These are phyloP conservation scores for Parnassius orleans DNA, from an alignment of 2,888 invertebrate genomes.

Conservation along the genomic window DNA sequence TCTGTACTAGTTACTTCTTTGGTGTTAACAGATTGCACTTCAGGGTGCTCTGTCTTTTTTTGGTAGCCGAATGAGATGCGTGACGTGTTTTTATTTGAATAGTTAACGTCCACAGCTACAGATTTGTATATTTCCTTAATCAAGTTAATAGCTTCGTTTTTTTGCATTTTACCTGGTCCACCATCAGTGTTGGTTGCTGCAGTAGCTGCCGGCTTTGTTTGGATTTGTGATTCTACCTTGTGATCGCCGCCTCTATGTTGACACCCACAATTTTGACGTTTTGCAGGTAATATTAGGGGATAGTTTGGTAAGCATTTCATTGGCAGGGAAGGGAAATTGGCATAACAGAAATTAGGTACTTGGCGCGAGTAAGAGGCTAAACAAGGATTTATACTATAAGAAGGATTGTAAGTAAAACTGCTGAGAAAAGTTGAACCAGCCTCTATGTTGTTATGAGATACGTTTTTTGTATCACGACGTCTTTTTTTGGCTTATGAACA, in stretches of 20 bases:
- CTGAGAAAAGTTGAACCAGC: constrained; percentile 51
- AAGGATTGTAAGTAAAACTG: constrained; percentile 56
- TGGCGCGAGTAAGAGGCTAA: constrained; percentile 48
- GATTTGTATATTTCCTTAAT: constrained; percentile 73
- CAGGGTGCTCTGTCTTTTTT: not conserved
- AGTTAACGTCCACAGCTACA: constrained; percentile 51
- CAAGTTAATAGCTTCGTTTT: constrained; percentile 59
- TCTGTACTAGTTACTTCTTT: constrained; percentile 7
- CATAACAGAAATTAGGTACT: constrained; percentile 39
- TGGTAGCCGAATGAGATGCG: constrained; percentile 39
- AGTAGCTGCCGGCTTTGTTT: constrained; percentile 32
- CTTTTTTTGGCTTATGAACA: constrained; percentile 48
- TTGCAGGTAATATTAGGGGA: constrained; percentile 52
- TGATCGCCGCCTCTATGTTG: constrained; percentile 39
- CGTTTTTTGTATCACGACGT: constrained; percentile 57
- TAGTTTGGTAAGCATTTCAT: constrained; percentile 54
- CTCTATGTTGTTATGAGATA: constrained; percentile 48
- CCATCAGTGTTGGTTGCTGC: constrained; percentile 55
- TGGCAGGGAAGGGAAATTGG: constrained; percentile 38
- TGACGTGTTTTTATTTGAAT: constrained; percentile 47
- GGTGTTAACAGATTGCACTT: constrained; percentile 5
- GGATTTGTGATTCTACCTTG: not conserved
- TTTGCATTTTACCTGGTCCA: constrained; percentile 34
- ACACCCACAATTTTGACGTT: constrained; percentile 48
- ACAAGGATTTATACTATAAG: constrained; percentile 47